A percentile compares a stretch with the other conserved stretches of the same genome.
phyloP scores from a whole-genome alignment of 2,888 invertebrate genomes.

The Metallyticus violacea region DNA sequence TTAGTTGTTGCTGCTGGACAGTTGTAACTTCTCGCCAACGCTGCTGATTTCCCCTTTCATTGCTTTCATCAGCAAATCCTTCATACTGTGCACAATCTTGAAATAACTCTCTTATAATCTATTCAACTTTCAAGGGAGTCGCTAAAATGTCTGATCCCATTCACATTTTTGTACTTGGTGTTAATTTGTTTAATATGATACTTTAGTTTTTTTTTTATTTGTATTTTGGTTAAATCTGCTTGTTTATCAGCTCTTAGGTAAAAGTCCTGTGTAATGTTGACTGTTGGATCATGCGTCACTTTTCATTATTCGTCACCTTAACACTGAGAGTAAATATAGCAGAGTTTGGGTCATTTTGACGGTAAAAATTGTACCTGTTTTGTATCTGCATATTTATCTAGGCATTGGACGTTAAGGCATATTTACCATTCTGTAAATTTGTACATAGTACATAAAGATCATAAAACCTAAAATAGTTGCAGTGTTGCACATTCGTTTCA shows the following conservation, averaged over 20 bases:
- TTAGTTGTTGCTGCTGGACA: too few species aligned
- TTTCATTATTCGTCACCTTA: neutral
- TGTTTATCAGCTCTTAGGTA: neutral
- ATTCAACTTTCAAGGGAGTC: too few species aligned
- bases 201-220: neutral
- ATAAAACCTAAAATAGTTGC: neutral
- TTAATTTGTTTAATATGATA: neutral
- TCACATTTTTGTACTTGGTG: too few species aligned
- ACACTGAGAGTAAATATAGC: neutral
- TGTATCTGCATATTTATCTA: too few species aligned
- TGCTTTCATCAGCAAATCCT: neutral
- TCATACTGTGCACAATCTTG: neutral
- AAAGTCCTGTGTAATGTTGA: neutral
- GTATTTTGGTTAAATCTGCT: neutral
- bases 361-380: too few species aligned
- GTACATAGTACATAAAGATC: neutral
- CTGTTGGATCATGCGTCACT: neutral
- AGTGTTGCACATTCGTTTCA: neutral
- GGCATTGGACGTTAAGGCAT: too few species aligned
- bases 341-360: neutral
- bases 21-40: too few species aligned
- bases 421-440: neutral
- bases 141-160: too few species aligned
- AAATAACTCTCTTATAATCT: too few species aligned
- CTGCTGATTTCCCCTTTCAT: too few species aligned